Percentiles rank a stretch among this genome's conserved stretches.
Conservation (phyloP, 2,888 invertebrate species). For the Spisula solida region DNA sequence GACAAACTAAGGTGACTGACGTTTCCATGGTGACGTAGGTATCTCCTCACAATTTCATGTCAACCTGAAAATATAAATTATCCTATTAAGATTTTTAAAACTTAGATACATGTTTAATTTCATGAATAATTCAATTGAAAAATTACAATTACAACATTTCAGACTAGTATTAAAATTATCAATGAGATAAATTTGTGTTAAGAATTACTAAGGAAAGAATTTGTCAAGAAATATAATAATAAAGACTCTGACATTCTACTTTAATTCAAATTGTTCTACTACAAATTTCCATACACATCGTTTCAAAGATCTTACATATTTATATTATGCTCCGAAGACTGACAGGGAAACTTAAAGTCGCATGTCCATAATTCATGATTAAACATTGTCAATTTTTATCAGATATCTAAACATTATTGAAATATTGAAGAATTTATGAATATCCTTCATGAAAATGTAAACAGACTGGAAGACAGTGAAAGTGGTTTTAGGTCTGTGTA, state of each 20-base stretch:
- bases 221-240: no score
- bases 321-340: neutral
- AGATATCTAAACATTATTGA: slow-evolving; percentile 41
- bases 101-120: no score
- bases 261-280: neutral
- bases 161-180: no score
- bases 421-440: slow-evolving; percentile 33
- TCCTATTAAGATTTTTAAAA: no score
- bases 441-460: slow-evolving; percentile 1
- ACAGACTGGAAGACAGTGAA: slow-evolving; percentile 34
- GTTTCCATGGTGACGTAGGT: slow-evolving; percentile 57
- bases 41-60: slow-evolving; percentile 32
- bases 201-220: no score
- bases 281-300: neutral
- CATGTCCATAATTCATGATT: neutral
- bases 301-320: neutral
- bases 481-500: slow-evolving; percentile 44
- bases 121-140: no score
- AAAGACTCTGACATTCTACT: no score
- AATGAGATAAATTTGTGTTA: no score
- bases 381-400: slow-evolving; percentile 45
- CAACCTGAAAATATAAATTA: slow-evolving; percentile 57
- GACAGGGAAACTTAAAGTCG: neutral
- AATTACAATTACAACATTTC: no score
- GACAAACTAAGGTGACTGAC: slow-evolving; percentile 18